phyloP scores from a whole-genome alignment of 2,888 invertebrate species.

The Seira ritae region DNA sequence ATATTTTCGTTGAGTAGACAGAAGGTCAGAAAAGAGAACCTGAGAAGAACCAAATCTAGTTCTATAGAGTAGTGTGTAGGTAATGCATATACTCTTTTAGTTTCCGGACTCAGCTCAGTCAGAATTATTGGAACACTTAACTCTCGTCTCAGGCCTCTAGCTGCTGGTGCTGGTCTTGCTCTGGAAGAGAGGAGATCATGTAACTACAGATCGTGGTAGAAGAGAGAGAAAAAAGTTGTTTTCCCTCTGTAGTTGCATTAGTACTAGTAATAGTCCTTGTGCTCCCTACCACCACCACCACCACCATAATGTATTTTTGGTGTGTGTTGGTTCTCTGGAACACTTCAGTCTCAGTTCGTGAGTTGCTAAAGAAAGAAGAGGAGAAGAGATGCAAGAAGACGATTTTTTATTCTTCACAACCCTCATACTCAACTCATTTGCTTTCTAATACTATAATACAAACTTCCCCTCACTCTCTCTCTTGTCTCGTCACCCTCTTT shows the following conservation, averaged over 20 bases:
- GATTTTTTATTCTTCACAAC: not conserved
- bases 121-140: constrained; percentile 39
- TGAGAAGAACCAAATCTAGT: too few species aligned
- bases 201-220: constrained; percentile 6
- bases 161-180: not conserved
- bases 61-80: not conserved
- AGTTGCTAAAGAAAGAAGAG: not conserved
- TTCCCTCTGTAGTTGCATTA: too few species aligned
- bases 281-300: not conserved
- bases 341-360: constrained; percentile 17
- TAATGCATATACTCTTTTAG: constrained; percentile 38
- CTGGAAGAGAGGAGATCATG: constrained; percentile 17
- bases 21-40: too few species aligned
- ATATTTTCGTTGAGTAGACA: too few species aligned
- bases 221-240: constrained; percentile 12
- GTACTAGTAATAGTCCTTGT: not conserved
- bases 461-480: not conserved
- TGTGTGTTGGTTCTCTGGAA: not conserved
- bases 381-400: not conserved
- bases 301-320: too few species aligned
- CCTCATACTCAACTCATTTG: too few species aligned
- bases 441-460: constrained; percentile 3
- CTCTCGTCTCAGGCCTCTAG: constrained; percentile 14
- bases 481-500: constrained; percentile 26
- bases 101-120: too few species aligned